A percentile compares a stretch with the other conserved stretches of the same genome.
Conservation (phyloP, 2,113 vertebrate genomes). For the Carassius gibelio region DNA sequence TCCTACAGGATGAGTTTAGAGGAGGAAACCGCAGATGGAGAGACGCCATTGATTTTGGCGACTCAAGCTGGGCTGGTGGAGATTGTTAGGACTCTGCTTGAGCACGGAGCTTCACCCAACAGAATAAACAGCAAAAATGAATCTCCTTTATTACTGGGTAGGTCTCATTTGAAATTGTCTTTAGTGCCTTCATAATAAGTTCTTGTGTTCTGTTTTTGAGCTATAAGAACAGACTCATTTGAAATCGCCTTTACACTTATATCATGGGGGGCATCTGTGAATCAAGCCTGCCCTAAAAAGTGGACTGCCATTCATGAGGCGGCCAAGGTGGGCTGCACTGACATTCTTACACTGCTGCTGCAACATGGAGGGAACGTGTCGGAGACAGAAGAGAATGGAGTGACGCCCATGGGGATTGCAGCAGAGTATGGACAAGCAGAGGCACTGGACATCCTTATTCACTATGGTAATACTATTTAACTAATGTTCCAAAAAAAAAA, state of each 20-base stretch:
- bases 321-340: constrained; percentile 78
- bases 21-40: constrained; percentile 76
- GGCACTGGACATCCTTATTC: constrained; percentile 83
- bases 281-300: constrained; percentile 79
- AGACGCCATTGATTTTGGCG: constrained; percentile 80
- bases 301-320: constrained; percentile 88
- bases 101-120: constrained; percentile 76
- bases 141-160: constrained; percentile 79
- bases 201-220: constrained; percentile 64
- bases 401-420: constrained; percentile 81
- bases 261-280: constrained; percentile 74
- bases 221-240: constrained; percentile 75
- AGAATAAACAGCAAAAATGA: constrained; percentile 79
- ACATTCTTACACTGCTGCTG: constrained; percentile 77
- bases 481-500: not conserved
- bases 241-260: constrained; percentile 77
- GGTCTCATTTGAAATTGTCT: not conserved
- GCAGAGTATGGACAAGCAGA: constrained; percentile 82
- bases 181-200: not conserved
- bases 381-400: constrained; percentile 79
- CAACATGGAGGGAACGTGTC: constrained; percentile 74
- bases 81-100: constrained; percentile 74
- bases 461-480: constrained; percentile 68
- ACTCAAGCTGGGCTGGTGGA: constrained; percentile 72
- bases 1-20: constrained; percentile 77